Base-by-base conservation (phyloP, 1,140 invertebrate species). In the Plutomurus gul region DNA sequence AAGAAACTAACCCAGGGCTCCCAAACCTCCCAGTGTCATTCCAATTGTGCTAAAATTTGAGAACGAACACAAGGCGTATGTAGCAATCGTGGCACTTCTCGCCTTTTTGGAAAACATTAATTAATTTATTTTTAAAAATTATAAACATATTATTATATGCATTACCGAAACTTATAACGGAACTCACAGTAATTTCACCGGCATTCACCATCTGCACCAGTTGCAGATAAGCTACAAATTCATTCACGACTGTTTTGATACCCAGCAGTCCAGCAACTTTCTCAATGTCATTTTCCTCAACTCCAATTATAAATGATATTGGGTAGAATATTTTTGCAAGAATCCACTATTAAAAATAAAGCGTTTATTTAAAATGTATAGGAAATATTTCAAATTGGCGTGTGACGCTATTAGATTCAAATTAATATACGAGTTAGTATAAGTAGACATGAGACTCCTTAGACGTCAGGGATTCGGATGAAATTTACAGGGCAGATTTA, bases 61-160 rank as follows among this genome's bases (percentile, higher is more conserved):
- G 87, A 99, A 99, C 0, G 96, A 96, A 85, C 96, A 99, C 13
- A 99, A 90, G 0, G 97, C 94, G 85, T 93, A 99, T 0, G 96
- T 99, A 0, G 96, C 93, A 37, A 99, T 95, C 3, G 92, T 90
- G 84, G 93, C 90, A 49, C 92, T 91, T 85, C 95, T 87, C 4
- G 87, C 85, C 93, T 94, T n/a, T n/a, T n/a, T n/a, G n/a, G 85
- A 25, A 79, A 84, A 82, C 33, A 47, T 47, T n/a, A n/a, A n/a
- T n/a, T n/a, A n/a, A n/a, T n/a, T n/a, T n/a, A n/a, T n/a, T n/a
- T n/a, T n/a, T n/a, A n/a, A n/a, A n/a, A n/a, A n/a, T n/a, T n/a
- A n/a, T n/a, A n/a, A n/a, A n/a, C n/a, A n/a, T n/a, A n/a, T n/a
- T n/a, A n/a, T n/a, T n/a, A n/a, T n/a, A n/a, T n/a, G n/a, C n/a